Evolutionary conservation across 1,140 invertebrate species (phyloP).

Genomic region (Diorhabda elongata): DNA sequence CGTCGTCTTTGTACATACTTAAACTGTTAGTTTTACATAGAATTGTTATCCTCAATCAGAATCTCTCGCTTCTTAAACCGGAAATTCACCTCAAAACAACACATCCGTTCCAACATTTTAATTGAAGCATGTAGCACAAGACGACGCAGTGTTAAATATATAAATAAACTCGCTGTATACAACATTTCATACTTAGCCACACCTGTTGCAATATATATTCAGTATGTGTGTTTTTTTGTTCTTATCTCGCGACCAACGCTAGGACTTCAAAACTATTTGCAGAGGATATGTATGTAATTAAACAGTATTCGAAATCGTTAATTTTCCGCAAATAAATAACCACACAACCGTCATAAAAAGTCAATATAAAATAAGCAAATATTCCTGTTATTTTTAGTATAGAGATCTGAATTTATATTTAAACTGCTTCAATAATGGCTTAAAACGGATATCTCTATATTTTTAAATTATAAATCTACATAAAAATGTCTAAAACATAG

Average conservation of each 20-base stretch:
- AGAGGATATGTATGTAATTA: neutral
- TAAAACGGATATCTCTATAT: too few species aligned
- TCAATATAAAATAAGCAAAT: too few species aligned
- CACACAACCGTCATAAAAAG: too few species aligned
- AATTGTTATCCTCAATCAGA: neutral
- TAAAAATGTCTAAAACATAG: too few species aligned
- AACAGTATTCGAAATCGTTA: neutral
- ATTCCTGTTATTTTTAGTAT: too few species aligned
- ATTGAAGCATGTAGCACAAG: conserved; percentile 13
- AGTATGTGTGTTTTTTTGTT: neutral
- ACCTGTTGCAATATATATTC: conserved; percentile 13
- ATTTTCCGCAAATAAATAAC: neutral
- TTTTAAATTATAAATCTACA: too few species aligned
- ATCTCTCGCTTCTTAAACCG: neutral
- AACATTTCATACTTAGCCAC: conserved; percentile 5
- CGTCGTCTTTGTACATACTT: too few species aligned
- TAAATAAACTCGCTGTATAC: conserved; percentile 4
- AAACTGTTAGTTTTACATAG: too few species aligned
- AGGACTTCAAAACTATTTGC: conserved; percentile 5
- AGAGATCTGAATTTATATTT: too few species aligned
- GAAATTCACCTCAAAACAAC: conserved; percentile 2
- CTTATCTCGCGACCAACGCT: neutral
- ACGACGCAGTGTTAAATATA: conserved; percentile 5
- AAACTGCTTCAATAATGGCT: too few species aligned
- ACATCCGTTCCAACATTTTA: conserved; percentile 9